phyloP scores from a whole-genome alignment of 2,113 vertebrate genomes.

The Notothenia coriiceps region DNA sequence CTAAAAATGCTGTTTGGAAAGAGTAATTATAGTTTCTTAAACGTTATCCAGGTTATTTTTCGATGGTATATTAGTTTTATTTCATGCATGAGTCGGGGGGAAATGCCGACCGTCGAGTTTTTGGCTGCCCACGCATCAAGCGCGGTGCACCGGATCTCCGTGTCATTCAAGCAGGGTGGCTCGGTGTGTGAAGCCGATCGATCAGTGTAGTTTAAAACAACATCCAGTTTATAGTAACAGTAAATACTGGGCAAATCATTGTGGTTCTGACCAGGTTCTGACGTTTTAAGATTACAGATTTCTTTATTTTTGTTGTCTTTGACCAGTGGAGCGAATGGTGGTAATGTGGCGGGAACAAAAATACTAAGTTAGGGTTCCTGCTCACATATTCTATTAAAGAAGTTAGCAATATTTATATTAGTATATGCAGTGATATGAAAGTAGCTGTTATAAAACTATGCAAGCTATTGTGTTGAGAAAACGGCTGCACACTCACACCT shows the following conservation, averaged over 20 bases:
- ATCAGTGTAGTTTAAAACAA: not conserved
- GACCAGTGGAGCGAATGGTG: constrained; percentile 25
- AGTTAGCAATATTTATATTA: constrained; percentile 16
- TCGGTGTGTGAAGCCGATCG: constrained; percentile 24
- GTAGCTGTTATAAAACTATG: not conserved
- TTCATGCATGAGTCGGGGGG: constrained; percentile 52
- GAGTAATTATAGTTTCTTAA: constrained; percentile 17
- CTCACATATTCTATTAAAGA: constrained; percentile 26
- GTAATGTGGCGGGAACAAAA: constrained; percentile 83
- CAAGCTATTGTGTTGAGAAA: constrained; percentile 15
- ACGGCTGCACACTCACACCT: constrained; percentile 36
- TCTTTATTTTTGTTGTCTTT: constrained; percentile 41
- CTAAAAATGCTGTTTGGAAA: constrained; percentile 30
- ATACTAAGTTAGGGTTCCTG: constrained; percentile 58
- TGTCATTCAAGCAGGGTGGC: constrained; percentile 57
- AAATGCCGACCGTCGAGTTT: constrained; percentile 68
- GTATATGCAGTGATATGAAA: not conserved
- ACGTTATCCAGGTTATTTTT: constrained; percentile 22
- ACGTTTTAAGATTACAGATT: not conserved
- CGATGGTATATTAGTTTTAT: constrained; percentile 42
- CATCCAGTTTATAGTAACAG: not conserved
- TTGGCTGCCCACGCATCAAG: constrained; percentile 69
- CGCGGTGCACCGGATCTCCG: constrained; percentile 66
- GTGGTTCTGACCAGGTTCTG: not conserved
- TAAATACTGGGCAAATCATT: rapidly evolving